These are phyloP conservation scores for Odocoileus hemionus DNA, from an alignment of 2,113 vertebrate species.

Conservation along the genomic window DNA sequence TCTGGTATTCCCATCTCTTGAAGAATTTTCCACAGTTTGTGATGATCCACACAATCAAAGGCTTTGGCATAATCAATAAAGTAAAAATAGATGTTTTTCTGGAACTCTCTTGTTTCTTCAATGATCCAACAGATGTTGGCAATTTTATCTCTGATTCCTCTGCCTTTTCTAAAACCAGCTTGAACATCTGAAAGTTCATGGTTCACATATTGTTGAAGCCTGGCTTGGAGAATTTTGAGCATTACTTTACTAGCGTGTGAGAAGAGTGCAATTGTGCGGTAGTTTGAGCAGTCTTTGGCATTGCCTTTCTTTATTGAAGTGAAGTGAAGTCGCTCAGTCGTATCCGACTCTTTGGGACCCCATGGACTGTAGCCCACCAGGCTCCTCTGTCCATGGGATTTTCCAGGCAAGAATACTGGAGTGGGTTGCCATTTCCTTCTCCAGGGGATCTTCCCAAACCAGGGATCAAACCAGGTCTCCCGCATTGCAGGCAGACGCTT, in stretches of 20 bases:
- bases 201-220: not conserved
- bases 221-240: not conserved
- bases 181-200: not conserved
- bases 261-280: not conserved
- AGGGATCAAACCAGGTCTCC: no score
- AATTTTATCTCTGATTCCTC: not conserved
- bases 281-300: not conserved
- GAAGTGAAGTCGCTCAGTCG: no score
- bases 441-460: no score
- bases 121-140: not conserved
- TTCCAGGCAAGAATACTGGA: no score
- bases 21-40: not conserved
- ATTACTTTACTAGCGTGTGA: not conserved
- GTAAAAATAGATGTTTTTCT: not conserved
- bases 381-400: no score
- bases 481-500: no score
- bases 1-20: not conserved
- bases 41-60: not conserved
- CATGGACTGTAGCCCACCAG: no score
- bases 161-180: not conserved
- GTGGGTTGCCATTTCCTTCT: no score
- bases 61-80: not conserved
- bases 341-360: no score
- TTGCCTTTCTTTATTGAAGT: not conserved
- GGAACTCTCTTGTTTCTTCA: not conserved